These are phyloP conservation scores for Trachelus tabidus DNA, from an alignment of 2,888 invertebrate genomes.

Conservation along the genomic window DNA sequence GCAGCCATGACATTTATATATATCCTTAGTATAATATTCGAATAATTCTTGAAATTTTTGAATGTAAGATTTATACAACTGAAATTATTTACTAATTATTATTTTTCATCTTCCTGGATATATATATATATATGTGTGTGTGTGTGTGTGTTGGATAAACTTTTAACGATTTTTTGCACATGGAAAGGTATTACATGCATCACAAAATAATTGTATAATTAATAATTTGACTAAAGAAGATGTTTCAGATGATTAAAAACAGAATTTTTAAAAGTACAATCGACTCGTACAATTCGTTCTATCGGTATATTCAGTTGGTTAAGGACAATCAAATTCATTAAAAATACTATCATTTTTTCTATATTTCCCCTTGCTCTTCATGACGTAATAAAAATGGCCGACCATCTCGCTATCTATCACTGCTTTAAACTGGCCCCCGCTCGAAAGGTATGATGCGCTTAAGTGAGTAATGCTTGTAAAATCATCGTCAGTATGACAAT, in stretches of 20 bases:
- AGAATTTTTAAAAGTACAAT: background rate
- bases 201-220: background rate
- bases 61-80: background rate
- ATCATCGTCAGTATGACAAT: slow-evolving; percentile 44
- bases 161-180: background rate
- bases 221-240: background rate
- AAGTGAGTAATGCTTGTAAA: slow-evolving; percentile 55
- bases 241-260: background rate
- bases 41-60: background rate
- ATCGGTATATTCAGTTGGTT: background rate
- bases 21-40: background rate
- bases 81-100: background rate
- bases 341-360: background rate
- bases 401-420: background rate
- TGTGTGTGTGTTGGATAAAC: background rate
- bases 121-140: background rate
- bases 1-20: background rate
- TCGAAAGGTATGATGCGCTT: slow-evolving; percentile 38
- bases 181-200: background rate
- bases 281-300: background rate
- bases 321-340: background rate
- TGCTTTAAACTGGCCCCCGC: background rate
- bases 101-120: background rate
- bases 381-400: background rate
- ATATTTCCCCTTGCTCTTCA: background rate